Percentiles rank a stretch among this genome's conserved stretches.
Evolutionary conservation across 2,113 vertebrate genomes (phyloP).

Genomic region (Acrocephalus kingi): DNA sequence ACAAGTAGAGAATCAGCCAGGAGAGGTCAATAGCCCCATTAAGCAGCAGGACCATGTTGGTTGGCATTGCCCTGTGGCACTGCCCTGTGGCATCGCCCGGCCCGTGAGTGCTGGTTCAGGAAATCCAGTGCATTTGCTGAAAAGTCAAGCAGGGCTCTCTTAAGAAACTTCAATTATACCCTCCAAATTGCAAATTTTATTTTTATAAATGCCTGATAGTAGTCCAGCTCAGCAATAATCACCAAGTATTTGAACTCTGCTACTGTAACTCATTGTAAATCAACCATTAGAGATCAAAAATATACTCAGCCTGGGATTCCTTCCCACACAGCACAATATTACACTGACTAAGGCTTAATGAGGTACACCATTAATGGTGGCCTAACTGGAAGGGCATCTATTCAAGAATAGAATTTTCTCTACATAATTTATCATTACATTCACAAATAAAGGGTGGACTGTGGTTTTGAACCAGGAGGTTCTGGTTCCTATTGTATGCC

Average conservation of each 20-base stretch:
- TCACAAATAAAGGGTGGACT: neutral
- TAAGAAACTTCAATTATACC: neutral
- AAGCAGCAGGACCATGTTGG: neutral
- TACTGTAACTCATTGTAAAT: neutral
- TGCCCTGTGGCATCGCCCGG: neutral
- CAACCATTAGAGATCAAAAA: slow-evolving; percentile 4
- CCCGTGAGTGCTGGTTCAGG: rapidly evolving
- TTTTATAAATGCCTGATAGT: neutral
- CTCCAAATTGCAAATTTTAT: neutral
- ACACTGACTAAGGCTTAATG: neutral
- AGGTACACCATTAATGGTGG: neutral
- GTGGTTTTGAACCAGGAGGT: neutral
- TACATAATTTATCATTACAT: neutral
- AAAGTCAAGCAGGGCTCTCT: neutral
- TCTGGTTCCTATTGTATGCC: neutral
- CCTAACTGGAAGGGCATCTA: neutral
- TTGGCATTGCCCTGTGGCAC: neutral
- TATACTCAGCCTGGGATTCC: neutral
- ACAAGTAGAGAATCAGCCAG: neutral
- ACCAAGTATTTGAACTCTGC: neutral
- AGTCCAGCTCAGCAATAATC: slow-evolving; percentile 11
- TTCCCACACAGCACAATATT: neutral
- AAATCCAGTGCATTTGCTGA: neutral
- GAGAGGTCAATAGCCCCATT: neutral
- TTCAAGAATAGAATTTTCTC: neutral